Evolutionary conservation across 2,888 invertebrate species (phyloP), one percentile per base, ranked within the genome.

Genomic region (Pristionchus exspectatus): DNA sequence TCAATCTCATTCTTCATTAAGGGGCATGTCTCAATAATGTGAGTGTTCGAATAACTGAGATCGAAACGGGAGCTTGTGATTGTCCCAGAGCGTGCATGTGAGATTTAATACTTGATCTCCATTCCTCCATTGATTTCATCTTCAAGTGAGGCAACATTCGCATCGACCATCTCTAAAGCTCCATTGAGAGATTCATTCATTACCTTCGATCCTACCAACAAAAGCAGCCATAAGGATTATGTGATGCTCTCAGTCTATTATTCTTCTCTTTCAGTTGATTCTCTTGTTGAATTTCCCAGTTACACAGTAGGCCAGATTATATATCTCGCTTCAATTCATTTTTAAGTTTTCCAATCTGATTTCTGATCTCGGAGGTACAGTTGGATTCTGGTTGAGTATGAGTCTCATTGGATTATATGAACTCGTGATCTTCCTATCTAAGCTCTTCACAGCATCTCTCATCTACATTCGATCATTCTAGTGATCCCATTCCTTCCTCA

Each of bases 331-430:
- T 50, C 44, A 50, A 50, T 50, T 50, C 9, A 50, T 10, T 50
- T 50, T 10, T 50, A 50, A 88, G 88, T 88, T 88, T 66, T 77
- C 74, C 10, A 77, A 50, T 74, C 33, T 88, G 12, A 88, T 88
- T 77, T 88, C 88, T 56, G 88, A 88, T 77, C 74, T 88, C 56
- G 88, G 88, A 16, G 88, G 63, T 3, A 88, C 88, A 30, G 77
- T 77, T 33, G 88, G 88, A 74, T 88, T 88, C 88, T 88, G 88
- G 88, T 30, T 88, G 77, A 59, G 88, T 33, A 74, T 88, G 88
- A 77, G 74, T 59, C 56, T 88, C 54, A 77, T 88, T 30, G 88
- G 88, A 88, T 74, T 74, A 54, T 77, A 77, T 30, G 63, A 88
- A 59, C 77, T 88, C 7, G 5, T 56, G 14, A 44, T 88, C 56